These are phyloP conservation scores for Acanthopagrus latus DNA, from an alignment of 2,797 vertebrate genomes.

Conservation along the genomic window DNA sequence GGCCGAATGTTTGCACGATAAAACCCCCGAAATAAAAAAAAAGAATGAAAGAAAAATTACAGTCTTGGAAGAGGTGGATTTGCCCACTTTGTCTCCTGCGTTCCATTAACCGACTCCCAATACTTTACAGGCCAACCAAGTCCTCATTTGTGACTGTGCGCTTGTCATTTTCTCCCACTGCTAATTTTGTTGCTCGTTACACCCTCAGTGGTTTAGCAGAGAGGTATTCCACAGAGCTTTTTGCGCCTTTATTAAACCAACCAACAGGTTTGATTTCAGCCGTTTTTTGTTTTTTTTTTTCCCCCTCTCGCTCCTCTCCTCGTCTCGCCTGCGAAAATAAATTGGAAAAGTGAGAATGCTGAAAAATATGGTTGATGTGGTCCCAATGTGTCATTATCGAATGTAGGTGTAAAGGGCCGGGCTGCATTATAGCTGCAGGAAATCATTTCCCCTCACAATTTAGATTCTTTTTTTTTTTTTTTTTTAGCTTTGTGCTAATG, in stretches of 20 bases:
- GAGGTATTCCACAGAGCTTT: slow-evolving; percentile 12
- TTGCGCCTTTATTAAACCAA: slow-evolving; percentile 30
- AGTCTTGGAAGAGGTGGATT: neutral
- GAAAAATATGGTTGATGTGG: slow-evolving; percentile 51
- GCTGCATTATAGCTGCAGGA: slow-evolving; percentile 59
- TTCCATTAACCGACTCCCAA: neutral
- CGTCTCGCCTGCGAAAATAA: slow-evolving; percentile 49
- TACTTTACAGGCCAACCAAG: neutral
- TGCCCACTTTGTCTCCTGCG: neutral
- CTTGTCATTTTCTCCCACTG: neutral
- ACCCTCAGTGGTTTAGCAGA: neutral
- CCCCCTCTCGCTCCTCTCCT: neutral
- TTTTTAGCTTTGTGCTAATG: slow-evolving; percentile 61
- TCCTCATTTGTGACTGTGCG: slow-evolving; percentile 10
- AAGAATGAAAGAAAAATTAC: neutral
- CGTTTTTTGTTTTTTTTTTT: slow-evolving; percentile 13
- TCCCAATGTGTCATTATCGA: slow-evolving; percentile 64
- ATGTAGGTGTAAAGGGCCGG: slow-evolving; percentile 54
- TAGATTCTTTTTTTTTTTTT: slow-evolving; percentile 27
- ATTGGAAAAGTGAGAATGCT: slow-evolving; percentile 52
- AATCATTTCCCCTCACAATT: slow-evolving; percentile 65
- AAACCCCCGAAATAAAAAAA: neutral
- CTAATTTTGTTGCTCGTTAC: neutral
- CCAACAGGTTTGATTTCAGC: slow-evolving; percentile 18
- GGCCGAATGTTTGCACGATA: neutral